Base-by-base conservation (phyloP, 2,797 vertebrate species). In the Labeo calbasu region DNA sequence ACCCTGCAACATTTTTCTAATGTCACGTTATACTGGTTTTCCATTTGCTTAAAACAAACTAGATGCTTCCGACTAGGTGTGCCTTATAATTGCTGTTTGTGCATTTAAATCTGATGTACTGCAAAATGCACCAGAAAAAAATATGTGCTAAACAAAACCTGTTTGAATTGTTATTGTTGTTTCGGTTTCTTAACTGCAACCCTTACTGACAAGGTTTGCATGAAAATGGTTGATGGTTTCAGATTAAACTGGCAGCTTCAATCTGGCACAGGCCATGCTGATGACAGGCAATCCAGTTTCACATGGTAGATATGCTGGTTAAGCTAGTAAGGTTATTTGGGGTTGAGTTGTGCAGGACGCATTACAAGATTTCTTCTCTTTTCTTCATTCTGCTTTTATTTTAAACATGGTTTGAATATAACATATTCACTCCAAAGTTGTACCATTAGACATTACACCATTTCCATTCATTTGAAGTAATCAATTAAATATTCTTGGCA, bases 11-110 rank as follows among this genome's bases (percentile, higher is more conserved):
- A 50, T 72, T 78, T 75, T 77, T 48, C 3, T 36, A 32, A 77
- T 91, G 87, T 76, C 85, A 87, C 46, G 76, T 73, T 11, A 46
- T 40, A 43, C 77, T 43, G 2, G 70, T 83, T 82, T 76, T 71
- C 65, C 40, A 50, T 65, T 76, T 84, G 63, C 50, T 13, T 84
- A n/a, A 70, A 23, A 53, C 69, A 53, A 73, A 43, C 46, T 36
- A 50, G 21, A 77, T 77, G 28, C 17, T 25, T 81, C 83, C 40
- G 13, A 28, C 15, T 55, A 63, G 57, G 50, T 77, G 72, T 83
- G 51, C 40, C 21, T 10, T 17, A 23, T 66, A 15, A 43, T 55
- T 19, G 66, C 14, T 6, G 57, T 76, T 19, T 55, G 32, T 68
- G 1, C 25, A 23, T 73, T 75, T n/a, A 53, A 23, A 40, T n/a